Conservation (phyloP, 64 coral and sea anemone genomes). For the Actinia equina region DNA sequence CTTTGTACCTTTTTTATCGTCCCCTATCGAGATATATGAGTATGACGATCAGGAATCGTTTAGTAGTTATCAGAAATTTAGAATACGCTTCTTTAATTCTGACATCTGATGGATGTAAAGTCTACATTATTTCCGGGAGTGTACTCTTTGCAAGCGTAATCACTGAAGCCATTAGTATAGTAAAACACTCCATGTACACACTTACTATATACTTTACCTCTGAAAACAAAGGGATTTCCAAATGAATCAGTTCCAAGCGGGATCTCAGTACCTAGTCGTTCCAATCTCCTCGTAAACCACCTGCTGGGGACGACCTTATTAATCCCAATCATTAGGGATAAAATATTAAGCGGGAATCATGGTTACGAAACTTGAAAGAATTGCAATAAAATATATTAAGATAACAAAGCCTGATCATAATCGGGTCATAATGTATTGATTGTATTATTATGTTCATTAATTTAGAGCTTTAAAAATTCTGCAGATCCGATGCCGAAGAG, state of each 20-base stretch:
- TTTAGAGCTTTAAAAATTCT: conserved; percentile 66
- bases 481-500: conserved; percentile 93
- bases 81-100: background rate
- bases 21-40: too few species aligned
- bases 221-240: background rate
- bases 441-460: background rate
- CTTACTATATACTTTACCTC: background rate
- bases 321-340: background rate
- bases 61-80: background rate
- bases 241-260: background rate
- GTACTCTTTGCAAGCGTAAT: conserved; percentile 5
- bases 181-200: background rate
- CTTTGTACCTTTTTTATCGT: too few species aligned
- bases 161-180: conserved; percentile 17
- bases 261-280: background rate
- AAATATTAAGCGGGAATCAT: background rate
- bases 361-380: background rate
- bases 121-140: conserved; percentile 1
- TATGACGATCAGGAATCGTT: background rate
- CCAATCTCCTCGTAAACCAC: background rate
- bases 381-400: too few species aligned
- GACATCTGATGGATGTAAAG: background rate
- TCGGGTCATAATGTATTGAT: background rate
- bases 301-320: background rate
- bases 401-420: background rate